phyloP scores from a whole-genome alignment of 1,140 invertebrate species.

The Neodiprion pinetum region DNA sequence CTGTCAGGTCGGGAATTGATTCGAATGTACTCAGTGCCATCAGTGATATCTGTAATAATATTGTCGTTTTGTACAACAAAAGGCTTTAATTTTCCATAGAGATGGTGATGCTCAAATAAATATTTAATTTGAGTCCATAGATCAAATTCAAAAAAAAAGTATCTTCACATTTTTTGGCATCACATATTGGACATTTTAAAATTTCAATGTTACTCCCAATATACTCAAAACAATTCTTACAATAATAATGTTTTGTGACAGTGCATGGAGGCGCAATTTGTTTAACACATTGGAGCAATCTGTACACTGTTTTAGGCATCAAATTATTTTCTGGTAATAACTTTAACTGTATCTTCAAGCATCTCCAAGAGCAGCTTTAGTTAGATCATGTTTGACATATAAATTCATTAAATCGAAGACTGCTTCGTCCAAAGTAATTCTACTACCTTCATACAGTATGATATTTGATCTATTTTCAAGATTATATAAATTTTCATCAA shows the following conservation, averaged over 20 bases:
- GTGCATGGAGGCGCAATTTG: conserved; percentile 18
- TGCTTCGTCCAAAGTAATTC: conserved; percentile 13
- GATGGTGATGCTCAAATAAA: conserved; percentile 24
- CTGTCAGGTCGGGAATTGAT: conserved; percentile 22
- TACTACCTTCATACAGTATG: neutral
- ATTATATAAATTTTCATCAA: neutral
- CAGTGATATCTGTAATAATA: conserved; percentile 24
- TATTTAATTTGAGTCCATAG: conserved; percentile 22
- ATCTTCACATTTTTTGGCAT: neutral
- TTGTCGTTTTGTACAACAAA: conserved; percentile 4
- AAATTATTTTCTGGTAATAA: conserved; percentile 26
- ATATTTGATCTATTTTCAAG: neutral
- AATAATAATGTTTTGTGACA: conserved; percentile 29
- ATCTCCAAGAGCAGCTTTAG: conserved; percentile 24
- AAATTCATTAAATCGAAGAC: conserved; percentile 25
- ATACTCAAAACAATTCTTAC: conserved; percentile 24
- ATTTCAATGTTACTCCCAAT: conserved; percentile 7
- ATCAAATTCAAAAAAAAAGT: conserved; percentile 15
- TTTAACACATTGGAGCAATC: conserved; percentile 27
- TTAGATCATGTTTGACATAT: conserved; percentile 25
- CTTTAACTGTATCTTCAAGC: conserved; percentile 15
- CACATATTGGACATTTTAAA: conserved; percentile 18
- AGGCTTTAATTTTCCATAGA: conserved; percentile 21
- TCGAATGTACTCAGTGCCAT: conserved; percentile 32
- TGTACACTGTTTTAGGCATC: conserved; percentile 26